phyloP scores from a whole-genome alignment of 1,140 invertebrate genomes.

The Cheumatopsyche charites region DNA sequence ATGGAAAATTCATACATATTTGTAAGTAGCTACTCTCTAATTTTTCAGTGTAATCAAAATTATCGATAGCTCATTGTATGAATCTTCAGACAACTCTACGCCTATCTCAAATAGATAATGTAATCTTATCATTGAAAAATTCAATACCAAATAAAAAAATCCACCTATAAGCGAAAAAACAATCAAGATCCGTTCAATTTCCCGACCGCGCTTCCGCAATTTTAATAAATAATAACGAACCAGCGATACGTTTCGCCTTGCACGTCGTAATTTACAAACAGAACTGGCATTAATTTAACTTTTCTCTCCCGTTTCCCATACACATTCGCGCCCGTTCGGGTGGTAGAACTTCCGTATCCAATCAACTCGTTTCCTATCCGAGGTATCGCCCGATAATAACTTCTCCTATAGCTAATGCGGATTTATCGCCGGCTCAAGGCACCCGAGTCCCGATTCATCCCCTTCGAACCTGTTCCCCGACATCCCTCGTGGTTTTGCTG shows the following conservation, averaged over 20 bases:
- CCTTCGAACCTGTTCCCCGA: not conserved
- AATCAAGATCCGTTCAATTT: no score
- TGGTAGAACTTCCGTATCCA: conserved; percentile 28
- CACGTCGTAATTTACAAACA: conserved; percentile 16
- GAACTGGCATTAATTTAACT: conserved; percentile 19
- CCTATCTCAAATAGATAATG: no score
- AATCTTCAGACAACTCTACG: no score
- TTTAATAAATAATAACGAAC: no score
- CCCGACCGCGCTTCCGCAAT: no score
- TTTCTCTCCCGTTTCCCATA: not conserved
- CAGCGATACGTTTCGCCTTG: not conserved
- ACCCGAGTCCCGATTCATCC: not conserved
- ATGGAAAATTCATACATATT: no score
- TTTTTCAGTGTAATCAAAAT: no score
- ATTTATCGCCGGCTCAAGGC: conserved; percentile 31
- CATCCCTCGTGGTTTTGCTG: not conserved
- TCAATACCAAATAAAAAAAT: no score
- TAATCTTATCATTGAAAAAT: no score
- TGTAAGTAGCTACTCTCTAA: no score
- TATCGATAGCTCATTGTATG: no score
- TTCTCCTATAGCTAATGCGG: conserved; percentile 43
- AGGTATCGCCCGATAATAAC: conserved; percentile 38
- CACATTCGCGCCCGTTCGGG: not conserved
- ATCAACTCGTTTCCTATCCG: conserved; percentile 25
- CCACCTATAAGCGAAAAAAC: no score